Percentiles rank a stretch among this genome's conserved stretches.
phyloP scores from a whole-genome alignment of 2,888 invertebrate species.

The Epistrophe grossulariae region DNA sequence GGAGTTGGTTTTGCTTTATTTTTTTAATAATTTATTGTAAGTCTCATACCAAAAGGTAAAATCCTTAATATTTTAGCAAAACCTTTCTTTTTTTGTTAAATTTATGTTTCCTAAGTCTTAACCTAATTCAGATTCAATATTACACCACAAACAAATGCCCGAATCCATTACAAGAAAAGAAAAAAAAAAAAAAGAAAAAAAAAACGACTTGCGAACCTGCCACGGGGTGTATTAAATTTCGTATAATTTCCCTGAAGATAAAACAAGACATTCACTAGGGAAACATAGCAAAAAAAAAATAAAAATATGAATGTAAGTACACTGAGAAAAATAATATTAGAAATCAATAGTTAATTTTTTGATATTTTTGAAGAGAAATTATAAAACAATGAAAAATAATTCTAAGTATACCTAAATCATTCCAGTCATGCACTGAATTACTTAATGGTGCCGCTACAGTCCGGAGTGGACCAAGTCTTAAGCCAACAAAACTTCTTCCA shows the following conservation, averaged over 20 bases:
- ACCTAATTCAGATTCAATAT: conserved; percentile 1
- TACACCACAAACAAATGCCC: conserved; percentile 38
- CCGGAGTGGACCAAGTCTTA: too few relatives aligned
- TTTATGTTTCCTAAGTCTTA: background rate
- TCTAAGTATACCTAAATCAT: too few relatives aligned
- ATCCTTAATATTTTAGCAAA: too few relatives aligned
- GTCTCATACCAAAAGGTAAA: background rate
- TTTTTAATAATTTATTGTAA: background rate
- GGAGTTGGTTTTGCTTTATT: background rate
- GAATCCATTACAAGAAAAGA: conserved; percentile 42
- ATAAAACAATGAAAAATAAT: background rate
- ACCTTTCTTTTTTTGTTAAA: background rate
- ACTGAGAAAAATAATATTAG: conserved; percentile 9
- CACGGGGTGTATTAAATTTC: conserved; percentile 32
- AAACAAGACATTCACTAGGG: conserved; percentile 22
- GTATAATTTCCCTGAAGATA: conserved; percentile 51
- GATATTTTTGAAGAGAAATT: background rate
- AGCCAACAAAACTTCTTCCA: too few relatives aligned
- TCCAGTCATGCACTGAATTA: too few relatives aligned
- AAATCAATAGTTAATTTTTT: background rate
- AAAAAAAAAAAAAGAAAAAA: background rate
- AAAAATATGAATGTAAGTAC: background rate
- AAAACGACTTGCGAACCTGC: background rate
- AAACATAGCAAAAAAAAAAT: background rate
- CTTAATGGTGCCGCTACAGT: too few relatives aligned